Evolutionary conservation across 2,888 invertebrate species (phyloP).

Genomic region (Laspeyria flexula): DNA sequence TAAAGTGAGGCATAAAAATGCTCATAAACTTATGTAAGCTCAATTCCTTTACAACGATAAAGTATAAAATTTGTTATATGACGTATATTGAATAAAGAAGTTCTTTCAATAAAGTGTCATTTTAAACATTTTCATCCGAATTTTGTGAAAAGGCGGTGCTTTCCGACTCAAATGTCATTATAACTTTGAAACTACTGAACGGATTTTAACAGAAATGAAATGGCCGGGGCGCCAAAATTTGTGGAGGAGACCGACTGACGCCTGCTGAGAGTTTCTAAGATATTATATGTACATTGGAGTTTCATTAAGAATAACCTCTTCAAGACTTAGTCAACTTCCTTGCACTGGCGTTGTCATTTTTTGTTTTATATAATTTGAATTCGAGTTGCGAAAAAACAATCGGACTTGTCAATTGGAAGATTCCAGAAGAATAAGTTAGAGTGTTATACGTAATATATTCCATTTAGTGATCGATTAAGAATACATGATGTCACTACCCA

Average conservation of each 20-base stretch:
- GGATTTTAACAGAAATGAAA: conserved; percentile 29
- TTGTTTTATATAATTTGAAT: too few species aligned
- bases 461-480: too few species aligned
- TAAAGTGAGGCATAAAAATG: background rate
- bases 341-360: too few species aligned
- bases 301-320: too few species aligned
- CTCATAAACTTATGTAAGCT: background rate
- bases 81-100: conserved; percentile 6
- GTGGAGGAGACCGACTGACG: conserved; percentile 10
- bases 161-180: conserved; percentile 30
- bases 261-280: background rate
- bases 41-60: background rate
- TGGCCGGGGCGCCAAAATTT: conserved; percentile 5
- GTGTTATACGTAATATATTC: too few species aligned
- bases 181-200: conserved; percentile 32
- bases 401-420: too few species aligned
- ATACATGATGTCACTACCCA: too few species aligned
- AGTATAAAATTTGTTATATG: background rate
- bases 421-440: too few species aligned
- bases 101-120: conserved; percentile 5
- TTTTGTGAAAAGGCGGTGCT: conserved; percentile 13
- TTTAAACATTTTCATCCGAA: conserved; percentile 20
- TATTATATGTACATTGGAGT: background rate
- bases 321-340: too few species aligned
- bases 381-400: too few species aligned